A percentile compares a stretch with the other conserved stretches of the same genome.
Conservation (phyloP, 2,113 vertebrate species). For the Hippocampus barbouri region DNA sequence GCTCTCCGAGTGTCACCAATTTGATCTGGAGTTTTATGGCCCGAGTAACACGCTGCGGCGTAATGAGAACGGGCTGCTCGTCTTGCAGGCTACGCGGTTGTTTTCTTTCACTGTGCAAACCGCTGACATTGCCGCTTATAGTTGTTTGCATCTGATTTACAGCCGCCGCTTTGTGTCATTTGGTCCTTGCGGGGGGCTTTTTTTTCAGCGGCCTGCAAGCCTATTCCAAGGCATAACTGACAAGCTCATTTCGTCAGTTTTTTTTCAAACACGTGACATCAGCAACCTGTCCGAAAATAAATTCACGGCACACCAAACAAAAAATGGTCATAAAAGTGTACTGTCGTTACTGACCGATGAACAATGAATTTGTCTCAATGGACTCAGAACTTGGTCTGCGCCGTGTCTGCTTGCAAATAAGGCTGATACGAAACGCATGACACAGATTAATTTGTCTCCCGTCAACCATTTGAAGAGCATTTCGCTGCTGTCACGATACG, state of each 20-base stretch:
- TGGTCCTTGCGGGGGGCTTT: not conserved
- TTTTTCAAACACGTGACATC: not conserved
- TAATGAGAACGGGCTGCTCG: not conserved
- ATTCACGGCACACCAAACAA: too few species aligned
- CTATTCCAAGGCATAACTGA: not conserved
- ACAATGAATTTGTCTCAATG: too few species aligned
- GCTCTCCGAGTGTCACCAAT: not conserved
- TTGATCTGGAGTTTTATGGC: not conserved
- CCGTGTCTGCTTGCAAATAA: too few species aligned
- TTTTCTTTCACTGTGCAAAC: not conserved
- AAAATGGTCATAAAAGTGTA: too few species aligned
- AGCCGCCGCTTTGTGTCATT: not conserved
- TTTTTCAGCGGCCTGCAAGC: conserved; percentile 3
- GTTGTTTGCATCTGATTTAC: not conserved
- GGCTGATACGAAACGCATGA: too few species aligned
- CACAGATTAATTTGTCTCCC: too few species aligned
- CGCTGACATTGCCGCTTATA: not conserved
- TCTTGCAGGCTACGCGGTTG: not conserved
- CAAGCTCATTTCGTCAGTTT: not conserved
- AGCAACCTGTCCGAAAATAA: too few species aligned
- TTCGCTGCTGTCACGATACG: too few species aligned
- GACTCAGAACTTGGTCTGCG: too few species aligned
- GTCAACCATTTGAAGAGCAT: too few species aligned
- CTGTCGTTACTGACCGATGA: too few species aligned
- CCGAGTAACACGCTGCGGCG: not conserved